These are phyloP conservation scores for Gymnocypris eckloni DNA, from an alignment of 2,797 vertebrate genomes.

Conservation along the genomic window DNA sequence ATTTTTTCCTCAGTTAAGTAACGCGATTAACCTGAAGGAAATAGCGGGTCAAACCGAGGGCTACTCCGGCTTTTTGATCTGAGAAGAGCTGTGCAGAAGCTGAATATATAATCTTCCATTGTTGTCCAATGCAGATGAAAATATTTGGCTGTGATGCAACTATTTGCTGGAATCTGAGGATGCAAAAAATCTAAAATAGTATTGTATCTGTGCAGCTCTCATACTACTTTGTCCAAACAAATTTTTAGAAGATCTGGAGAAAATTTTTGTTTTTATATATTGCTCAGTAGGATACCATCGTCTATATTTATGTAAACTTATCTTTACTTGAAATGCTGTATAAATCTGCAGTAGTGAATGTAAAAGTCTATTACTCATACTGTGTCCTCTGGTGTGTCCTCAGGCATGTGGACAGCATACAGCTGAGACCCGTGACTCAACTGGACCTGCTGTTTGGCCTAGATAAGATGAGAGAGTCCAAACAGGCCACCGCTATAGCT, in stretches of 20 bases:
- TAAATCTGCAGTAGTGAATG: neutral
- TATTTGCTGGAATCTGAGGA: no score
- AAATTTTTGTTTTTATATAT: no score
- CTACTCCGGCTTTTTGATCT: slow-evolving; percentile 83
- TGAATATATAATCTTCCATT: no score
- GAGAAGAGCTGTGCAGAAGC: slow-evolving; percentile 81
- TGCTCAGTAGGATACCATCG: no score
- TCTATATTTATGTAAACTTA: no score
- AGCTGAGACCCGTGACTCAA: slow-evolving; percentile 80
- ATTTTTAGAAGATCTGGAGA: neutral
- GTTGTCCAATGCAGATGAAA: no score
- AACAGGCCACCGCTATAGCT: slow-evolving; percentile 65
- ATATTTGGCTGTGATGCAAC: no score
- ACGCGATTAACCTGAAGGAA: slow-evolving; percentile 80
- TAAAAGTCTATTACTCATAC: neutral
- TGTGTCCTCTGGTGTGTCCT: slow-evolving; percentile 29
- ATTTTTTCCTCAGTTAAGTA: slow-evolving; percentile 76
- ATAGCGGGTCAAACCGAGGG: slow-evolving; percentile 78
- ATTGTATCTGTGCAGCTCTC: neutral
- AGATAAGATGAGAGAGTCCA: slow-evolving; percentile 84
- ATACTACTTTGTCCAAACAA: neutral
- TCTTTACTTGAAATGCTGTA: neutral
- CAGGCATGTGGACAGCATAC: slow-evolving; percentile 69
- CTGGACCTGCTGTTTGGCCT: slow-evolving; percentile 82
- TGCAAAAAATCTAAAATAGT: neutral